Evolutionary conservation across 1,140 invertebrate genomes (phyloP).

Genomic region (Maniola jurtina): DNA sequence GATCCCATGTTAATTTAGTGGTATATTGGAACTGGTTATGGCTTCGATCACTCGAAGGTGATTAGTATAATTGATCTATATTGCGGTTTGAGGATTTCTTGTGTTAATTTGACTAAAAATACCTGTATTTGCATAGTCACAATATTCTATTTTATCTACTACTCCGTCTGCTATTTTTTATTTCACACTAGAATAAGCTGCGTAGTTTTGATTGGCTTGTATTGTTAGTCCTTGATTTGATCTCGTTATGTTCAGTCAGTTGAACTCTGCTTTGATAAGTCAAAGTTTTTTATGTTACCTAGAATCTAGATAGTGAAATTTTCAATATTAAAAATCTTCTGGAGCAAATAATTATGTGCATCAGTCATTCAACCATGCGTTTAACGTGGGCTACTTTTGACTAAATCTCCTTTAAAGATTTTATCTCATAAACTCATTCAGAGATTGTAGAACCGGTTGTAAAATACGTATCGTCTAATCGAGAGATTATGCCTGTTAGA

Average conservation of each 20-base stretch:
- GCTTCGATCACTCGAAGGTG: constrained; percentile 31
- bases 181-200: too few species aligned
- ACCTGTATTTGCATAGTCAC: neutral
- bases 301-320: too few species aligned
- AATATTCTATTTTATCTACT: too few species aligned
- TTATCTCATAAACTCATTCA: neutral
- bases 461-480: constrained; percentile 2
- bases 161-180: too few species aligned
- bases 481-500: constrained; percentile 5
- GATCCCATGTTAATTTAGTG: constrained; percentile 43
- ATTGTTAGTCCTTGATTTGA: too few species aligned
- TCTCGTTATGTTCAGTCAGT: too few species aligned
- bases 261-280: too few species aligned
- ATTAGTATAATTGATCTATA: constrained; percentile 44
- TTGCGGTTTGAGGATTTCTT: constrained; percentile 24
- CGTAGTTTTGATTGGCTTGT: too few species aligned
- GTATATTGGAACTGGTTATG: constrained; percentile 41
- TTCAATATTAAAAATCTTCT: neutral
- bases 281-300: too few species aligned
- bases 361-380: neutral
- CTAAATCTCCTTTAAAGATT: constrained; percentile 1
- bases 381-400: neutral
- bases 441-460: neutral
- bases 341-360: neutral
- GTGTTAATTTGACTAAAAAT: neutral